Evolutionary conservation across 2,113 vertebrate species (phyloP).

Genomic region (Cheilinus undulatus): DNA sequence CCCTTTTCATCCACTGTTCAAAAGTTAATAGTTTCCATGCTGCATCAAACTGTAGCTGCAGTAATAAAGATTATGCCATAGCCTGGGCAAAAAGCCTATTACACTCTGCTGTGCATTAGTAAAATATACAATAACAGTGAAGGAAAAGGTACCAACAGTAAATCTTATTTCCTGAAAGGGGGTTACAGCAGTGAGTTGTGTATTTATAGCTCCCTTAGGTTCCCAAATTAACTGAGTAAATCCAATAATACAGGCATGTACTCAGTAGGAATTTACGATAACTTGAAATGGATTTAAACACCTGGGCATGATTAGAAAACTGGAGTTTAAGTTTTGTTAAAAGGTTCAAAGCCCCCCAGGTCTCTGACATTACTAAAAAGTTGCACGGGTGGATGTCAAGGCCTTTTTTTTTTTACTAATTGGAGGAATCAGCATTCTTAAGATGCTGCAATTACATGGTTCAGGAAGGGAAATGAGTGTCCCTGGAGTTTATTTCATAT

Average conservation of each 20-base stretch:
- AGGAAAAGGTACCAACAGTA: slow-evolving; percentile 22
- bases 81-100: slow-evolving; percentile 35
- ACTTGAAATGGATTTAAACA: slow-evolving; percentile 33
- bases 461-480: not conserved
- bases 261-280: slow-evolving; percentile 22
- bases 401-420: not conserved
- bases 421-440: not conserved
- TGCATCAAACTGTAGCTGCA: slow-evolving; percentile 33
- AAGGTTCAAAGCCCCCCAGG: not conserved
- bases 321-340: not conserved
- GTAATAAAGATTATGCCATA: slow-evolving; percentile 44
- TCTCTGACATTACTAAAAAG: not conserved
- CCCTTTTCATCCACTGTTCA: slow-evolving; percentile 4
- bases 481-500: not conserved
- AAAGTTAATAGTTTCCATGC: slow-evolving; percentile 13
- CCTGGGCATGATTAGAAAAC: slow-evolving; percentile 12
- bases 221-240: slow-evolving; percentile 43
- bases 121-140: slow-evolving; percentile 45
- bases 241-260: slow-evolving; percentile 20
- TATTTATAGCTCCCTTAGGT: slow-evolving; percentile 19
- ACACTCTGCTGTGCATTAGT: slow-evolving; percentile 51
- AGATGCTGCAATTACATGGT: not conserved
- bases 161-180: slow-evolving; percentile 52
- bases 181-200: not conserved
- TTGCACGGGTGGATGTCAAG: not conserved